A percentile compares a stretch with the other conserved stretches of the same genome.
phyloP scores from a whole-genome alignment of 2,888 invertebrate genomes.

The Cepaea hortensis region DNA sequence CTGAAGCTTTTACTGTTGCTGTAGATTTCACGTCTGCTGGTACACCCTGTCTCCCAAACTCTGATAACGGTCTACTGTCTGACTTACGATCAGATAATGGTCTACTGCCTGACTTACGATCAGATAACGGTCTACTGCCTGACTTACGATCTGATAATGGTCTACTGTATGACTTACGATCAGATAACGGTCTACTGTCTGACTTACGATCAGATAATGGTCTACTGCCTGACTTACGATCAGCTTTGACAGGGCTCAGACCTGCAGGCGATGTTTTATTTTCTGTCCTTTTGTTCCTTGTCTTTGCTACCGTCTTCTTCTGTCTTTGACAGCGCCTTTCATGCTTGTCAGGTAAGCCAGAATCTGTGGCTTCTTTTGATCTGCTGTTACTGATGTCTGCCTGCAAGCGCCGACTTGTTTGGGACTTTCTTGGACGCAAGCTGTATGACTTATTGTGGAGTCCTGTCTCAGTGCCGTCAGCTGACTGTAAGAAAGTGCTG shows the following conservation, averaged over 20 bases:
- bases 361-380: neutral
- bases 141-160: too few species aligned
- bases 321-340: neutral
- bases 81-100: too few species aligned
- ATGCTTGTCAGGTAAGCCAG: neutral
- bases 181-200: too few species aligned
- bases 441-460: neutral
- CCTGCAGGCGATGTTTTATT: neutral
- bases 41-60: too few species aligned
- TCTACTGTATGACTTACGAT: neutral
- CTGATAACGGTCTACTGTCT: too few species aligned
- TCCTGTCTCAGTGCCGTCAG: neutral
- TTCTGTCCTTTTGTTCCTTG: neutral
- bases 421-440: neutral
- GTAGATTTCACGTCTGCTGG: too few species aligned
- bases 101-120: too few species aligned
- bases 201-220: too few species aligned
- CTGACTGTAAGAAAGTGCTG: neutral
- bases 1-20: too few species aligned
- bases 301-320: neutral
- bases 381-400: neutral
- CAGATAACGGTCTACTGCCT: too few species aligned
- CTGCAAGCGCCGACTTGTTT: neutral
- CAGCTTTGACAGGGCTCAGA: neutral
- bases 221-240: neutral